Percentiles rank a stretch among this genome's conserved stretches.
phyloP scores from a whole-genome alignment of 2,797 vertebrate species.

The Brachyrhaphis roseni region DNA sequence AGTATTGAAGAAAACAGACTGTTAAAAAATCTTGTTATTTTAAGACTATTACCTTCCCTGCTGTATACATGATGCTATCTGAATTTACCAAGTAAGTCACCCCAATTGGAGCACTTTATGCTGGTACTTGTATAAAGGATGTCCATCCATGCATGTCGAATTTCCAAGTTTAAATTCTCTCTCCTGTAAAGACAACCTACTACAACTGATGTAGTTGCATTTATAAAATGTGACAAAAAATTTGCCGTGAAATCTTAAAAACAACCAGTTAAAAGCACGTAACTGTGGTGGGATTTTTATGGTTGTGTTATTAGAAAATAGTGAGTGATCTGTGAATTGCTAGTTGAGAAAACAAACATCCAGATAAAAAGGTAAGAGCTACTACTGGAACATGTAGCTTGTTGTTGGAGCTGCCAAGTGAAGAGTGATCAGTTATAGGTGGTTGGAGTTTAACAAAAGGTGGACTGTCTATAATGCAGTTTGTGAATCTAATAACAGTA shows the following conservation, averaged over 20 bases:
- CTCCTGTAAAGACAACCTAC: background rate
- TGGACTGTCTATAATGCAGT: background rate
- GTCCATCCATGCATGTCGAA: background rate
- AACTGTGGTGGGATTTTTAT: background rate
- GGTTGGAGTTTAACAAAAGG: background rate
- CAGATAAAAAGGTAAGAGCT: background rate
- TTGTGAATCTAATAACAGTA: slow-evolving; percentile 1
- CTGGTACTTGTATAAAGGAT: background rate
- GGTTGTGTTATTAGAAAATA: background rate
- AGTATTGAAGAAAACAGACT: background rate
- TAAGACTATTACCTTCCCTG: background rate
- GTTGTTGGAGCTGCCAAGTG: background rate
- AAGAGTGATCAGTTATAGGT: background rate
- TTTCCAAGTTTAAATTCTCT: background rate
- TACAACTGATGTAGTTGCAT: too few relatives aligned
- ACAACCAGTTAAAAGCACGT: too few relatives aligned
- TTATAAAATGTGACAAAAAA: background rate
- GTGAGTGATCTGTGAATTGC: background rate
- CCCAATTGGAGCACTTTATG: background rate
- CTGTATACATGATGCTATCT: background rate
- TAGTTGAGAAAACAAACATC: background rate
- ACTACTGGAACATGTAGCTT: background rate
- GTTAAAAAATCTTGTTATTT: background rate
- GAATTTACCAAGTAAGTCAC: background rate
- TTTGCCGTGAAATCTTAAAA: background rate